Base-by-base conservation (phyloP, 2,888 invertebrate species). In the Dioctria rufipes region DNA sequence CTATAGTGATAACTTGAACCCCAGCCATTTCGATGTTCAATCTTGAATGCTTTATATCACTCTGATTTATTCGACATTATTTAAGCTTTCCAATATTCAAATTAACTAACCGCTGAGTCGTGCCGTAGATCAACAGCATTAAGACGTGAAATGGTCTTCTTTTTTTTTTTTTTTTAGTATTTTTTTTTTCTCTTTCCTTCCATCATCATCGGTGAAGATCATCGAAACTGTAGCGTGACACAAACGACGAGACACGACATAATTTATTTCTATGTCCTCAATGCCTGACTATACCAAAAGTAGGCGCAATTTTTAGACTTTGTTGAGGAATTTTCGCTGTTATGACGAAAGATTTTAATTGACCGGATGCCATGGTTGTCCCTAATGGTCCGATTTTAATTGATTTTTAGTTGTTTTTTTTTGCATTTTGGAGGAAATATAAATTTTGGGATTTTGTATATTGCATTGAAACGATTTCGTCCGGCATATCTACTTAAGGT, bases 341-440 rank as follows among this genome's bases (percentile, higher is more conserved):
- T 46, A 61, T 77, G 77, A 77, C 46, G 77, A 77, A 77, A 77
- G 77, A 63, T 77, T 77, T 77, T 77, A 77, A 77, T 77, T 77
- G 77, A 77, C 77, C 77, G 77, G 77, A 77, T 77, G 77, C 63
- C 43, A 77, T 49, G 77, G 77, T 63, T 77, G 77, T 77, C 77
- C 49, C 58, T 58, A 58, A 73, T 60, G 73, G 51, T n/a, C 46
- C 25, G 39, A 13, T 63, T 46, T 63, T 77, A 61, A 77, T 77
- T 77, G 40, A 54, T 54, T 54, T 54, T 11, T 54, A 11, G 4
- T 54, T n/a, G 4, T n/a, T 54, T 58, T 73, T 73, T 46, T 54
- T 37, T 71, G 43, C 25, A 46, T 67, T 8, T 54, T 54, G 46
- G 58, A 51, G 73, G 73, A 73, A 73, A 73, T 40, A 73, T 73